phyloP scores from a whole-genome alignment of 2,888 invertebrate genomes.

The Pediacus dermestoides region DNA sequence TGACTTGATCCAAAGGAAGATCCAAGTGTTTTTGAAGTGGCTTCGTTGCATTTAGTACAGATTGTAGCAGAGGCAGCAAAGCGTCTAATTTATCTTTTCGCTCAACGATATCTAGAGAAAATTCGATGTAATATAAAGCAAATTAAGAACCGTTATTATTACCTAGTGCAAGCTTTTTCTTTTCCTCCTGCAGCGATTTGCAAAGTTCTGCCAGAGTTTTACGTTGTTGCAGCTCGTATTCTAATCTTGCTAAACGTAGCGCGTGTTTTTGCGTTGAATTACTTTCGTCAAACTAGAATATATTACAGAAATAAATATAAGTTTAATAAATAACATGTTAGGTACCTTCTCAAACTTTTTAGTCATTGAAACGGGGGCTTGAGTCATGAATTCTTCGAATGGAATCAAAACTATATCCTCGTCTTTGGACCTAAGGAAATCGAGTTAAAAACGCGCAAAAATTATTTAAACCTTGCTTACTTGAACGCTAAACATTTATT shows the following conservation, averaged over 20 bases:
- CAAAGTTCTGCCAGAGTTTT: slow-evolving; percentile 77
- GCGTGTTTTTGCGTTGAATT: slow-evolving; percentile 65
- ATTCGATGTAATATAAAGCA: background rate
- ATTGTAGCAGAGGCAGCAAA: slow-evolving; percentile 72
- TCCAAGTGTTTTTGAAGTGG: slow-evolving; percentile 87
- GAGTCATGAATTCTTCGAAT: slow-evolving; percentile 76
- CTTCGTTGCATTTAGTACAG: slow-evolving; percentile 73
- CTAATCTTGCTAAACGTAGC: slow-evolving; percentile 77
- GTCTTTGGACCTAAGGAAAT: slow-evolving; percentile 72
- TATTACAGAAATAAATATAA: slow-evolving; percentile 3
- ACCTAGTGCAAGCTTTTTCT: slow-evolving; percentile 73
- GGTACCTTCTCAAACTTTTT: slow-evolving; percentile 39
- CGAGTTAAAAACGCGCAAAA: slow-evolving; percentile 7
- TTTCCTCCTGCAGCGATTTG: slow-evolving; percentile 69
- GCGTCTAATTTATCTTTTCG: slow-evolving; percentile 64
- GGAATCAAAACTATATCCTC: slow-evolving; percentile 87
- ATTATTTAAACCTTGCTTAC: slow-evolving; percentile 47
- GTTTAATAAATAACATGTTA: slow-evolving; percentile 10
- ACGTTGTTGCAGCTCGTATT: slow-evolving; percentile 88
- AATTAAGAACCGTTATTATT: slow-evolving; percentile 9
- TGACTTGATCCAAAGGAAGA: slow-evolving; percentile 72
- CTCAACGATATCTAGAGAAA: slow-evolving; percentile 41
- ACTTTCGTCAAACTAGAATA: slow-evolving; percentile 33
- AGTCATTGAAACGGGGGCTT: slow-evolving; percentile 63
- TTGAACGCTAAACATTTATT: slow-evolving; percentile 91